Conservation (phyloP, 2,797 vertebrate species). For the Macropodus opercularis region DNA sequence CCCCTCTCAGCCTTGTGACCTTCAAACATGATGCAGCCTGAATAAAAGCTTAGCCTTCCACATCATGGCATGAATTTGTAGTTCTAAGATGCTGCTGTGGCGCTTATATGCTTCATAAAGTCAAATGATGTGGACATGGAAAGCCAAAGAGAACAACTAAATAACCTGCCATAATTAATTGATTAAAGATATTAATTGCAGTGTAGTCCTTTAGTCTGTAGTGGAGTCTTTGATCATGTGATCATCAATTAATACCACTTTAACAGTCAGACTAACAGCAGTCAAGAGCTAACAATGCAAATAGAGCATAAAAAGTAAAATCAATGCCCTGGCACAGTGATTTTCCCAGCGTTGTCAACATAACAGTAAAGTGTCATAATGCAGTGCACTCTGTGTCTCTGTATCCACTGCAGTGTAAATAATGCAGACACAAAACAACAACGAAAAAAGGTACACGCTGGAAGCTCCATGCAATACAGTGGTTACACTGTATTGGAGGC, state of each 20-base stretch:
- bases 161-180: conserved; percentile 7
- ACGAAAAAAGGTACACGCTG: conserved; percentile 10
- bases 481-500: conserved; percentile 3
- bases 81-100: conserved; percentile 51
- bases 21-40: conserved; percentile 36
- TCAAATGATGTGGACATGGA: conserved; percentile 58
- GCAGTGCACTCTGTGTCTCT: conserved; percentile 6
- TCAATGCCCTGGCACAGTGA: conserved; percentile 59
- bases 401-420: conserved; percentile 20
- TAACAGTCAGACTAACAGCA: conserved; percentile 22
- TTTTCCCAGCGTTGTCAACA: conserved; percentile 15
- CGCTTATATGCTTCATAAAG: conserved; percentile 59
- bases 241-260: conserved; percentile 40
- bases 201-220: too few relatives aligned
- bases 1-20: conserved; percentile 13
- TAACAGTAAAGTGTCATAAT: conserved; percentile 17
- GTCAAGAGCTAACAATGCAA: conserved; percentile 42
- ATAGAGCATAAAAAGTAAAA: conserved; percentile 69
- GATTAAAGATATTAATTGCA: conserved; percentile 20
- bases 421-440: conserved; percentile 11
- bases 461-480: conserved; percentile 21
- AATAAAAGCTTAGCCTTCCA: conserved; percentile 43
- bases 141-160: conserved; percentile 14
- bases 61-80: conserved; percentile 70
- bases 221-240: conserved; percentile 12